Evolutionary conservation across 1,140 invertebrate genomes (phyloP), one percentile per base, ranked within the genome.

Genomic region (Bradysia coprophila): DNA sequence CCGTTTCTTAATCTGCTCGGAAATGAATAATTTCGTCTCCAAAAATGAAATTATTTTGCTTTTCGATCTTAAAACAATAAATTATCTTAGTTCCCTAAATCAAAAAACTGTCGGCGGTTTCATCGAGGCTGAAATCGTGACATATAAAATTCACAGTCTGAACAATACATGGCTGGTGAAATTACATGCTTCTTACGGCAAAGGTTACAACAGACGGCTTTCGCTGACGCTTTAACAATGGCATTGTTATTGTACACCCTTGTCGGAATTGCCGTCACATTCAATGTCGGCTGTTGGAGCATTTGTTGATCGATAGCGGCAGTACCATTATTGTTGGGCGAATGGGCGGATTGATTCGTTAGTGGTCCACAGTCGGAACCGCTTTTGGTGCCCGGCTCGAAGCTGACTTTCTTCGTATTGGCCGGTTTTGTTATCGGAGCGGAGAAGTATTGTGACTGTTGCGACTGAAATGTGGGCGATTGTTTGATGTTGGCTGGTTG

Each of bases 91-190:
- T n/a, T n/a, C n/a, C n/a, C n/a, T n/a, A n/a, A n/a, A n/a, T n/a
- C n/a, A n/a, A n/a, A n/a, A n/a, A n/a, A n/a, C n/a, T n/a, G n/a
- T n/a, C n/a, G n/a, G n/a, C n/a, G n/a, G n/a, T n/a, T n/a, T 11
- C n/a, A 6, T 39, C 21, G 71, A 8, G 74, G 76, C 50, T 77
- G 75, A 54, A 87, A 88, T 49, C 81, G 71, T 22, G 85, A 85
- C 80, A 92, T 82, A 52, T 92, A 92, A 67, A 82, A 89, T 53
- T 89, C 82, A 61, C 87, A 92, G 57, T 90, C 85, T 13, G 76
- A 68, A 62, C 87, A 92, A 56, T 90, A 91, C 24, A 81, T 68
- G 10, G 76, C 73, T 1, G 81, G 75, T 20, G 78, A 71, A 4
- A 67, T 68, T 4, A 90, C 75, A 44, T 72, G 69, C 53, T 86